phyloP scores from a whole-genome alignment of 2,113 vertebrate genomes.

The Chionodraco myersi region DNA sequence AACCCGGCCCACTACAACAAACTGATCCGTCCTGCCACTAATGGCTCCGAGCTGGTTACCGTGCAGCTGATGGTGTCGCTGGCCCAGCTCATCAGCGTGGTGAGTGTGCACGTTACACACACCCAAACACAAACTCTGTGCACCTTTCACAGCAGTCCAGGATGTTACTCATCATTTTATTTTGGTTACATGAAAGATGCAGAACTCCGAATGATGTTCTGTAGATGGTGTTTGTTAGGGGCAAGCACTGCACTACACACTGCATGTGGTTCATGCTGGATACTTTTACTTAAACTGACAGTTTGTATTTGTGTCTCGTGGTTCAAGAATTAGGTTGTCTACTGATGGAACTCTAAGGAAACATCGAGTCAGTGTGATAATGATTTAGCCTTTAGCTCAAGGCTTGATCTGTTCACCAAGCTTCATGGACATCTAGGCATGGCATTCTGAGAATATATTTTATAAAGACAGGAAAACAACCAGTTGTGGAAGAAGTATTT shows the following conservation, averaged over 20 bases:
- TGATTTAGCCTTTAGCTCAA: constrained; percentile 5
- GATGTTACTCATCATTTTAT: not conserved
- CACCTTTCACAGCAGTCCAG: not conserved
- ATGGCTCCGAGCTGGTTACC: constrained; percentile 92
- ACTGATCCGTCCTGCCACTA: constrained; percentile 94
- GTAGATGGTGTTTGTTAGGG: not conserved
- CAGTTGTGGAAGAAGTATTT: not conserved
- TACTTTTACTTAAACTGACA: not conserved
- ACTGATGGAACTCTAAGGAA: constrained; percentile 31
- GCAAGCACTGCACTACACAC: not conserved
- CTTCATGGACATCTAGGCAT: not conserved
- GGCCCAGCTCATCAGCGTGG: constrained; percentile 97
- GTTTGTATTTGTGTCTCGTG: constrained; percentile 1
- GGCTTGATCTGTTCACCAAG: not conserved
- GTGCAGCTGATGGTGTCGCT: constrained; percentile 97
- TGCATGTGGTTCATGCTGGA: not conserved
- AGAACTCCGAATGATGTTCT: not conserved
- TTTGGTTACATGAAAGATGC: not conserved
- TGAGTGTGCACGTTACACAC: constrained; percentile 76
- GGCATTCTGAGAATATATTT: not conserved
- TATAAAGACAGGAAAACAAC: not conserved
- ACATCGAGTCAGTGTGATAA: constrained; percentile 7
- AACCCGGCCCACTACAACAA: constrained; percentile 96
- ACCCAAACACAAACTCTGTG: not conserved
- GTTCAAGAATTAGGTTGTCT: constrained; percentile 16